Conservation (phyloP, 2,888 invertebrate species). For the Biston stratarius region DNA sequence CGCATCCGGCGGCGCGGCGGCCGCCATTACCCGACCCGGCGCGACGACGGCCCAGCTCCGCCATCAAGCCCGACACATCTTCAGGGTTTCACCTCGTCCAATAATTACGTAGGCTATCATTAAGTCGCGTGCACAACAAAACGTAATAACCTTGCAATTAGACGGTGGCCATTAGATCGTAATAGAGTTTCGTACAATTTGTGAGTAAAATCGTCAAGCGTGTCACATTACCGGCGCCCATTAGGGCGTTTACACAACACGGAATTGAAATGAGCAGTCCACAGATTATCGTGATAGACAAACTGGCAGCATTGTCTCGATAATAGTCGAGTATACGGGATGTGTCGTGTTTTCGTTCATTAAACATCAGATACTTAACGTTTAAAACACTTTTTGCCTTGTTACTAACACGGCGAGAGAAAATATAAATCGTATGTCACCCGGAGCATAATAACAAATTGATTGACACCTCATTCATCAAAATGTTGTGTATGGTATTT, state of each 20-base stretch:
- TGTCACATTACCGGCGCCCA: conserved; percentile 85
- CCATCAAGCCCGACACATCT: conserved; percentile 77
- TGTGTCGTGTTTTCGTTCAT: conserved; percentile 46
- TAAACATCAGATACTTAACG: neutral
- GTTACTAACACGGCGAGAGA: no score
- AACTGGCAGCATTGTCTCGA: conserved; percentile 81
- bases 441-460: no score
- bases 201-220: conserved; percentile 87
- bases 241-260: conserved; percentile 86
- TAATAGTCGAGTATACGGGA: conserved; percentile 77
- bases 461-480: no score
- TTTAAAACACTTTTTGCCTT: no score
- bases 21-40: conserved; percentile 69
- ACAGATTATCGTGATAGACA: conserved; percentile 86
- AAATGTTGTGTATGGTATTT: no score
- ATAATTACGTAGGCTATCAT: conserved; percentile 82
- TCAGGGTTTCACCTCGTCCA: conserved; percentile 84
- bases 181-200: conserved; percentile 87
- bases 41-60: conserved; percentile 51
- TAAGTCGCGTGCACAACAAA: conserved; percentile 81
- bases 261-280: conserved; percentile 85
- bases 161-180: conserved; percentile 84
- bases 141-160: conserved; percentile 85
- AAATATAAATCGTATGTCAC: no score
- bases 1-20: conserved; percentile 61